Evolutionary conservation across 2,113 vertebrate species (phyloP), one percentile per base, ranked within the genome.

Genomic region (Centropus bengalensis): DNA sequence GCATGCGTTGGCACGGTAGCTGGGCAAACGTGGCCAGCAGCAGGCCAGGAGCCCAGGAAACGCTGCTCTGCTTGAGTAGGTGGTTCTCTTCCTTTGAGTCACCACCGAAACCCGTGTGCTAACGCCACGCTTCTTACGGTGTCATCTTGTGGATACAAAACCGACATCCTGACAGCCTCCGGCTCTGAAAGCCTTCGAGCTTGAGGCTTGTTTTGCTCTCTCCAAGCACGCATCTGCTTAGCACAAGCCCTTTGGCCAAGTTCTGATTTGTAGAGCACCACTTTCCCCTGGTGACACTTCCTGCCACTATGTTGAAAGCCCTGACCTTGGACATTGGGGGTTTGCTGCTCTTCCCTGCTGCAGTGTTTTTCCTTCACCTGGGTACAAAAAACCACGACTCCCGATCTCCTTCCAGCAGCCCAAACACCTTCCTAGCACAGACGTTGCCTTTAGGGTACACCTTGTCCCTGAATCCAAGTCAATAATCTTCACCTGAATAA

Each of bases 31-130:
- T 8, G 71, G 60, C 85, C 75, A 89, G 67, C 3, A 6, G 38
- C 5, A 32, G 54, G 63, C 82, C 75, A 59, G 82, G 21, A 86
- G 80, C 82, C 93, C 95, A 97, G 94, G 90, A 96, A 97, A 67
- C 9, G 5, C 33, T 7, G 9, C 54, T 9, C 16, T 10, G 67
- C 55, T 58, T 5, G 55, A 94, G 95, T 96, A 42, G 94, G 95
- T 83, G 93, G 91, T 2, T 59, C 44, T 77, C 79, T 36, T 51
- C 51, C 3, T 94, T 73, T 97, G 93, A 97, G 93, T 97, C 96
- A 97, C 68, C 62, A 56, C 86, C 13, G 73, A 95, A 91, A 96
- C 80, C 17, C 1, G 0, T 1, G 36, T n/a, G 27, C 86, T 70
- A 86, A 83, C 69, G 49, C 27, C 79, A 24, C 20, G 7, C 49